These are phyloP conservation scores for Pleuronectes platessa DNA, from an alignment of 2,113 vertebrate species.

Conservation along the genomic window DNA sequence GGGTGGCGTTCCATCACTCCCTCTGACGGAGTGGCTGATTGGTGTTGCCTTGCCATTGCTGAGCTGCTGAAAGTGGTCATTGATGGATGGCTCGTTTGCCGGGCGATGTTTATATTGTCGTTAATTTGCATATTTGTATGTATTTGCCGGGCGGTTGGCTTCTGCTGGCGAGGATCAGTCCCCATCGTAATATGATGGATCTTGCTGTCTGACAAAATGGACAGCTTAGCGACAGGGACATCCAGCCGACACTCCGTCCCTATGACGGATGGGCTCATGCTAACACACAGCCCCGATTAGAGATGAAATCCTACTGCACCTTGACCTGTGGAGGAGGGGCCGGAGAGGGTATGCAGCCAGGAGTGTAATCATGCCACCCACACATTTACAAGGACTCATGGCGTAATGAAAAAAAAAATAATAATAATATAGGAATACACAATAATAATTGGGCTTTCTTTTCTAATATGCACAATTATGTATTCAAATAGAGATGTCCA, in stretches of 20 bases:
- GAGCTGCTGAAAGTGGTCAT: conserved; percentile 68
- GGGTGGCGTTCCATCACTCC: conserved; percentile 64
- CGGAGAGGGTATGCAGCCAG: conserved; percentile 27
- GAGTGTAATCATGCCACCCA: conserved; percentile 50
- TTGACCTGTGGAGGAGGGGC: conserved; percentile 69
- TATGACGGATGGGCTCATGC: conserved; percentile 74
- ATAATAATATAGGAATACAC: not conserved
- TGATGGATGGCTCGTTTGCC: conserved; percentile 77
- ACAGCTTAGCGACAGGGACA: conserved; percentile 77
- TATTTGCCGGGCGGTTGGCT: conserved; percentile 59
- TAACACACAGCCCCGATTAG: conserved; percentile 48
- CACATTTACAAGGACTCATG: conserved; percentile 32
- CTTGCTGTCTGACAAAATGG: conserved; percentile 73
- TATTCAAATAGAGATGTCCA: conserved; percentile 37
- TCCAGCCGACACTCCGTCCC: conserved; percentile 62
- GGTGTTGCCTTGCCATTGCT: conserved; percentile 66
- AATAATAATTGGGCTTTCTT: conserved; percentile 4
- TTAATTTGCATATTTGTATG: conserved; percentile 80
- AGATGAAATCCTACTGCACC: conserved; percentile 74
- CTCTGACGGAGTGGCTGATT: conserved; percentile 65
- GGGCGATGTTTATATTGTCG: conserved; percentile 76
- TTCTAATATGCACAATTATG: conserved; percentile 49
- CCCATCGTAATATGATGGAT: conserved; percentile 68
- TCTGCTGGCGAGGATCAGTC: conserved; percentile 51
- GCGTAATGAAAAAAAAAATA: conserved; percentile 8